Base-by-base conservation (phyloP, 2,888 invertebrate genomes). In the Pseudeuparius sepicola region DNA sequence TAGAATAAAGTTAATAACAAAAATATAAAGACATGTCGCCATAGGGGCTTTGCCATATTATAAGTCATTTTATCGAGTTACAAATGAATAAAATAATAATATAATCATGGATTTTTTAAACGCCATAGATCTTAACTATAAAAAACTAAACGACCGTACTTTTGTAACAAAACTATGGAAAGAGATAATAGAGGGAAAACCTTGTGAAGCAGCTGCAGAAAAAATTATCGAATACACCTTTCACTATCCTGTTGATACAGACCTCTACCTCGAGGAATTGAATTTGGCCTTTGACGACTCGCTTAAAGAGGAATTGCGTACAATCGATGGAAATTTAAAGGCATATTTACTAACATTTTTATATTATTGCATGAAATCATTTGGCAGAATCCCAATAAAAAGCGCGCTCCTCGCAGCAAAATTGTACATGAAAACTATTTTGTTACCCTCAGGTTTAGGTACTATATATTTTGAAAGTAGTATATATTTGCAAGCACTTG, bases 171-270 rank as follows among this genome's bases (percentile, higher is more conserved):
- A 39, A 10, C 24, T 50, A 4, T 49, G 46, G 46, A 42, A 42
- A 15, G 46, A 48, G 41, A 43, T 49, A 12, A 36, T 45, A 9
- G 34, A 42, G 15, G 45, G 44, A 30, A 41, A 43, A 20, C 38
- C 37, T 17, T 39, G 27, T 32, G 35, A 39, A 20, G 32, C 43
- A 4, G 26, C 41, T 20, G 14, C 41, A 3, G 48, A 50, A 14
- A 27, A 41, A 12, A 24, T 48, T 14, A 46, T 48, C 25, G 48
- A 48, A 34, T 50, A 48, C 25, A 48, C 45, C 24, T 46, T 48
- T 29, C 48, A 50, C 20, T 45, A 45, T 34, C 48, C 50, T 18
- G 46, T 50, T 14, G 50, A 50, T 36, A 44, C 46, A 18, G 45
- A 47, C 33, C 15, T 36, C 29, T 50, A 46, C 37, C 36, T 50